Percentiles rank a stretch among this genome's conserved stretches.
Conservation (phyloP, 2,797 vertebrate species). For the Sorex maritimensis region DNA sequence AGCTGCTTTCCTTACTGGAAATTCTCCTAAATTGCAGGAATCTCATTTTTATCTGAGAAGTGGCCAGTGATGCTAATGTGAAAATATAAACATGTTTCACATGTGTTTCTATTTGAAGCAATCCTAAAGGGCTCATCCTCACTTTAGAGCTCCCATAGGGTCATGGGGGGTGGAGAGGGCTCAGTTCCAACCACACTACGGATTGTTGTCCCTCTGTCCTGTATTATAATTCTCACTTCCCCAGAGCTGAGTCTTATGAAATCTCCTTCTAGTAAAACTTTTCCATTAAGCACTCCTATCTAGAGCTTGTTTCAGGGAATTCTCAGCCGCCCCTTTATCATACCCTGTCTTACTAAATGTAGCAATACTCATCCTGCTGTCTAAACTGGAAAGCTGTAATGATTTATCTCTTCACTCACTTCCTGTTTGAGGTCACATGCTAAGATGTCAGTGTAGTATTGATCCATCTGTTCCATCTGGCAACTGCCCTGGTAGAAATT, state of each 20-base stretch:
- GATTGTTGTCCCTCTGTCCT: not conserved
- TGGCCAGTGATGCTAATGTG: not conserved
- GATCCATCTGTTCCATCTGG: not conserved
- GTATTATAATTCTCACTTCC: not conserved
- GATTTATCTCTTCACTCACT: not conserved
- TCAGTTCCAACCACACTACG: not conserved
- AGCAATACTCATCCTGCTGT: not conserved
- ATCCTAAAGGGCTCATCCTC: not conserved
- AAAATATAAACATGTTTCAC: fast-evolving
- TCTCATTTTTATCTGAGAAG: not conserved
- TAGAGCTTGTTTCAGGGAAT: not conserved
- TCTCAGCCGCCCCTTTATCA: not conserved
- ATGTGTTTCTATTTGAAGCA: not conserved
- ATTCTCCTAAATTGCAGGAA: not conserved
- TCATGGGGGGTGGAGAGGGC: not conserved
- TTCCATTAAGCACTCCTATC: not conserved
- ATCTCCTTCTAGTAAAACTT: not conserved
- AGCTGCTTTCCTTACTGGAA: not conserved
- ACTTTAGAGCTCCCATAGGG: not conserved
- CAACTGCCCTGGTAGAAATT: not conserved
- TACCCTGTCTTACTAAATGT: not conserved
- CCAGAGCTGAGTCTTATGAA: not conserved
- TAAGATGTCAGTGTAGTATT: not conserved
- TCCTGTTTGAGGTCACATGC: not conserved
- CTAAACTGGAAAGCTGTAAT: not conserved